These are phyloP conservation scores for Acromyrmex echinatior DNA, from an alignment of 1,140 invertebrate species.

Conservation along the genomic window DNA sequence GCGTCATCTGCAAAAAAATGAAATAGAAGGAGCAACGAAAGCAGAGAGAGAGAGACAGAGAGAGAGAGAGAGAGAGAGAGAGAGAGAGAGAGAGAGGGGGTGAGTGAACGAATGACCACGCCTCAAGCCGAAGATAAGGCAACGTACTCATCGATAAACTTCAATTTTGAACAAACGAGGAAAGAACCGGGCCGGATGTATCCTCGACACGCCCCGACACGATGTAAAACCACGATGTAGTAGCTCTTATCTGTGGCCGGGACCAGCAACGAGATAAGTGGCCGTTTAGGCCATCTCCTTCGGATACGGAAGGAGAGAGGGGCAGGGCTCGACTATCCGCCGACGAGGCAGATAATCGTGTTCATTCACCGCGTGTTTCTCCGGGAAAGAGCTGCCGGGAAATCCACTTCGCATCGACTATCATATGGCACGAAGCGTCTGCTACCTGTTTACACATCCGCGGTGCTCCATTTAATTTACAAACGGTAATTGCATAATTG, in stretches of 20 bases:
- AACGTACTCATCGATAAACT: slow-evolving; percentile 75
- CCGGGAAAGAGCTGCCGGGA: slow-evolving; percentile 33
- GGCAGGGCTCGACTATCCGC: slow-evolving; percentile 15
- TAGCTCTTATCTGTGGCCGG: slow-evolving; percentile 65
- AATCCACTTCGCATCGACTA: slow-evolving; percentile 23
- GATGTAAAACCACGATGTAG: slow-evolving; percentile 71
- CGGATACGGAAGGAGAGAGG: slow-evolving; percentile 31
- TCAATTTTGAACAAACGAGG: slow-evolving; percentile 76
- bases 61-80: not conserved
- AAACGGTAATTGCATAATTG: slow-evolving; percentile 41
- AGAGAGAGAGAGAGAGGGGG: not conserved
- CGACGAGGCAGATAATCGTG: slow-evolving; percentile 49
- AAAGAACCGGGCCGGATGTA: slow-evolving; percentile 66
- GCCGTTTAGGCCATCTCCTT: slow-evolving; percentile 63
- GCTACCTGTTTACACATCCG: slow-evolving; percentile 17
- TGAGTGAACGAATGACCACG: slow-evolving; percentile 63
- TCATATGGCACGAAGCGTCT: slow-evolving; percentile 22
- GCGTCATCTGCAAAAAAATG: slow-evolving; percentile 9
- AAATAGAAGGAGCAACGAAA: slow-evolving; percentile 11
- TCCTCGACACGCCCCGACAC: slow-evolving; percentile 76
- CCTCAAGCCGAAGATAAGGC: slow-evolving; percentile 69
- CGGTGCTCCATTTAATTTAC: slow-evolving; percentile 37
- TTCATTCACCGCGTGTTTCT: slow-evolving; percentile 6
- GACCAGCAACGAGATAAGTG: slow-evolving; percentile 73
- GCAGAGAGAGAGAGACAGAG: not conserved